Conservation (phyloP, 1,140 invertebrate species). For the Conopomorpha cramerella region DNA sequence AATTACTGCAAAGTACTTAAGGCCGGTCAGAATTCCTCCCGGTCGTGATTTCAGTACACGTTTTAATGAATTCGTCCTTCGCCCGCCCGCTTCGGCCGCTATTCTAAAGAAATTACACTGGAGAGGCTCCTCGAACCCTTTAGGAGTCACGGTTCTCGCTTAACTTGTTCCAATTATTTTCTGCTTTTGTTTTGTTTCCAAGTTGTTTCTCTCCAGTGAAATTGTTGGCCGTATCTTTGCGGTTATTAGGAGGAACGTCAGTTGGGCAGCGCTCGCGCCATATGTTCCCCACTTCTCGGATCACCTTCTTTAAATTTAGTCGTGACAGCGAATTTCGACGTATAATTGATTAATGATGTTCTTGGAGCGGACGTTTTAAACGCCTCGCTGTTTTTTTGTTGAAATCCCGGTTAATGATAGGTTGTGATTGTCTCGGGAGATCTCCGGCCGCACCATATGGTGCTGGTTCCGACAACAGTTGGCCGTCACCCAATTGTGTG, state of each 20-base stretch:
- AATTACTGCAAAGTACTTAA: too few species aligned
- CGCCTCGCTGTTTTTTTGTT: conserved; percentile 38
- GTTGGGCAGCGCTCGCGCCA: conserved; percentile 37
- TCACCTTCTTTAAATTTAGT: conserved; percentile 34
- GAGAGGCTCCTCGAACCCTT: conserved; percentile 41
- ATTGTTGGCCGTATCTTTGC: conserved; percentile 26
- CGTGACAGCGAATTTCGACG: conserved; percentile 36
- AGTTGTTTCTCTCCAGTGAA: too few species aligned
- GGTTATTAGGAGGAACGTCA: conserved; percentile 42
- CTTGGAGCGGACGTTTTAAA: conserved; percentile 45
- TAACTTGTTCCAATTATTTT: conserved; percentile 46
- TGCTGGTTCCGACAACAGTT: conserved; percentile 27
- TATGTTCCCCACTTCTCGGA: conserved; percentile 21
- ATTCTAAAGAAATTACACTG: conserved; percentile 43
- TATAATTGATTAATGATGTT: conserved; percentile 49
- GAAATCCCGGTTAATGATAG: conserved; percentile 47
- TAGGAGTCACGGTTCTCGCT: conserved; percentile 40
- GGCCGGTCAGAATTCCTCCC: too few species aligned
- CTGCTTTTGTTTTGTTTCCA: conserved; percentile 16
- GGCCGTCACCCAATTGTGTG: conserved; percentile 12
- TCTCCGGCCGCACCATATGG: conserved; percentile 35
- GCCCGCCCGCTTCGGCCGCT: conserved; percentile 22
- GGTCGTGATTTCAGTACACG: conserved; percentile 40
- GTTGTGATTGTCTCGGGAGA: conserved; percentile 40
- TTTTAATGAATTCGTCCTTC: conserved; percentile 44